Evolutionary conservation across 23 tunicate genomes (phyloP).

Genomic region (Styela plicata): DNA sequence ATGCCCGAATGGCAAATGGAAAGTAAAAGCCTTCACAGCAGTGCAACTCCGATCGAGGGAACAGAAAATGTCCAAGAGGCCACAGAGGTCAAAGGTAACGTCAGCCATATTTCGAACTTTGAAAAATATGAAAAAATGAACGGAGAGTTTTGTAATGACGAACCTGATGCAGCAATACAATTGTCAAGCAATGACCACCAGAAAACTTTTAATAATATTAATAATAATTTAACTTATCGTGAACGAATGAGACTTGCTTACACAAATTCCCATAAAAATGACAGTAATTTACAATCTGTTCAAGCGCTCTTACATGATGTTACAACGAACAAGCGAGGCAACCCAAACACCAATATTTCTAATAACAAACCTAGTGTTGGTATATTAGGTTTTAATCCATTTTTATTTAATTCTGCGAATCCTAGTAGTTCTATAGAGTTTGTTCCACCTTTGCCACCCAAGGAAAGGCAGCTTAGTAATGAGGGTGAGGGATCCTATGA

Average conservation of each 20-base stretch:
- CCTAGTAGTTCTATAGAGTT: no score
- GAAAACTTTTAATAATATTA: not conserved
- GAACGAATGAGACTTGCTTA: not conserved
- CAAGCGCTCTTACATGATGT: slow-evolving; percentile 5
- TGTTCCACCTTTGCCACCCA: slow-evolving; percentile 28
- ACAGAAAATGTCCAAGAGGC: not conserved
- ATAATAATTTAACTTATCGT: not conserved
- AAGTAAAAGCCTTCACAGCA: slow-evolving; percentile 74
- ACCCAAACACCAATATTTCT: slow-evolving; percentile 5
- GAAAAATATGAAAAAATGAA: not conserved
- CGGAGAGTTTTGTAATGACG: not conserved
- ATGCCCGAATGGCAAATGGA: slow-evolving; percentile 64
- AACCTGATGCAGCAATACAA: not conserved
- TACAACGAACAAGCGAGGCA: not conserved
- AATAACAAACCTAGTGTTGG: not conserved
- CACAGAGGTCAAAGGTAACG: slow-evolving; percentile 39
- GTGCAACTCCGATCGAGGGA: slow-evolving; percentile 27
- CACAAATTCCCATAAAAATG: slow-evolving; percentile 19
- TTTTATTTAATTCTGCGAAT: not conserved
- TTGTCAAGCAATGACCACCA: not conserved
- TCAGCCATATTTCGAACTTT: not conserved
- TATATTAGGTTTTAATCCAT: not conserved
- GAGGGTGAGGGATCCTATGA: slow-evolving; percentile 25
- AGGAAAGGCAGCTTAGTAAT: slow-evolving; percentile 1
- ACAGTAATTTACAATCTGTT: slow-evolving; percentile 11